These are phyloP conservation scores for Diarsia dahlii DNA, from an alignment of 2,888 invertebrate species.

Conservation along the genomic window DNA sequence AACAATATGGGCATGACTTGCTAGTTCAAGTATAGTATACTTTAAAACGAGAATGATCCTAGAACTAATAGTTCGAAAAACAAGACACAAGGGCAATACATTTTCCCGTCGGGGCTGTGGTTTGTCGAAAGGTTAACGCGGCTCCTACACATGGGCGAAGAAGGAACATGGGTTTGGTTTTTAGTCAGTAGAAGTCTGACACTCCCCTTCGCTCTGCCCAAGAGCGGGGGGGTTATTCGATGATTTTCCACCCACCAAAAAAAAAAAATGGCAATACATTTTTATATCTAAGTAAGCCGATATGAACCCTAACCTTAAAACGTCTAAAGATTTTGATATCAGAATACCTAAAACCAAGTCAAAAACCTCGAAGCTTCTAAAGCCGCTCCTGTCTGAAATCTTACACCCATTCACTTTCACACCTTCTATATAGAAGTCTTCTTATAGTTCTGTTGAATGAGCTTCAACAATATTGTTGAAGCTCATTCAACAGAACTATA, in stretches of 20 bases:
- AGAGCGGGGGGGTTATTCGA: no score
- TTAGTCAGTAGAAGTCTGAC: no score
- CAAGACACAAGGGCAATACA: not conserved
- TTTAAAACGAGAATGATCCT: not conserved
- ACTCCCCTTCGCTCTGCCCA: no score
- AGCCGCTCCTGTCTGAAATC: not conserved
- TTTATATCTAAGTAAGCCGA: not conserved
- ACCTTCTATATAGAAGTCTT: no score
- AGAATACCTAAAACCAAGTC: not conserved
- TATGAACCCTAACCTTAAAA: no score
- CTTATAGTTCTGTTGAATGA: no score
- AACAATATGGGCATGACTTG: not conserved
- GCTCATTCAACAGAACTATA: conserved; percentile 50
- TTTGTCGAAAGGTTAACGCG: no score
- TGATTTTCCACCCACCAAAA: no score
- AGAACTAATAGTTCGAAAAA: not conserved
- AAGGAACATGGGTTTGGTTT: no score
- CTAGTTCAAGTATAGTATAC: not conserved
- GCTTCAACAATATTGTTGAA: conserved; percentile 36
- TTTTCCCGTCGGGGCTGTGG: no score
- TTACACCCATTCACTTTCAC: not conserved
- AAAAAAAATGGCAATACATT: no score
- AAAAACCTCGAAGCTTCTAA: not conserved
- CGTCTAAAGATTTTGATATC: not conserved
- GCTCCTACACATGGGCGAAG: no score